Percentiles rank a stretch among this genome's conserved stretches.
Conservation (phyloP, 2,888 invertebrate species). For the Chrysolina haemoptera region DNA sequence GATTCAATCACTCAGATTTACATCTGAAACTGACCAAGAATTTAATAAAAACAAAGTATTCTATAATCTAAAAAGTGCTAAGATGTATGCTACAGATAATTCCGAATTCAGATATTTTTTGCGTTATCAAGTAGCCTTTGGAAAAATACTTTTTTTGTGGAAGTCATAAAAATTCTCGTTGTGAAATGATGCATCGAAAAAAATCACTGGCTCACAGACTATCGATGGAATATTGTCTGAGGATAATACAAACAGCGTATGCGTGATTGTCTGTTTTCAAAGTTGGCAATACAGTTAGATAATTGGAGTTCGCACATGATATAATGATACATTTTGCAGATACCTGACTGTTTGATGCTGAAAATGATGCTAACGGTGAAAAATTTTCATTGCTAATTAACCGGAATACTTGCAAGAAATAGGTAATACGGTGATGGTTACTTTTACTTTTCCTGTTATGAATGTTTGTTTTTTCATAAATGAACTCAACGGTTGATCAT, state of each 20-base stretch:
- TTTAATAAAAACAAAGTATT: too few species aligned
- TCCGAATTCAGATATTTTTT: too few species aligned
- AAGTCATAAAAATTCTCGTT: too few species aligned
- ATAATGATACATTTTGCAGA: conserved; percentile 47
- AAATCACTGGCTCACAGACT: background rate
- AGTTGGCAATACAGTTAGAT: conserved; percentile 43
- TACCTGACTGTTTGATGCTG: conserved; percentile 32
- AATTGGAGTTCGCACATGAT: conserved; percentile 41
- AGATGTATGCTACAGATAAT: too few species aligned
- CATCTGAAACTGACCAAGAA: too few species aligned
- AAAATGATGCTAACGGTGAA: conserved; percentile 35
- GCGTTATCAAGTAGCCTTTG: too few species aligned
- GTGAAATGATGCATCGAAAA: too few species aligned
- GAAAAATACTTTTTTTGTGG: too few species aligned
- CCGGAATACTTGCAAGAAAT: background rate
- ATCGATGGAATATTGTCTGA: background rate
- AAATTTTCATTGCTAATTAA: conserved; percentile 26
- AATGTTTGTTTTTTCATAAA: background rate
- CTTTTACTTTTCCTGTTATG: conserved; percentile 34
- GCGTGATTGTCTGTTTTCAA: conserved; percentile 30
- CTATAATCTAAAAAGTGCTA: too few species aligned
- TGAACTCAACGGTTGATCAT: background rate
- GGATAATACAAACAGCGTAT: conserved; percentile 2
- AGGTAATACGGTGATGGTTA: background rate
- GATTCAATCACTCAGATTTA: too few species aligned